phyloP scores from a whole-genome alignment of 1,140 invertebrate genomes.

The Muscidifurax raptorellus region DNA sequence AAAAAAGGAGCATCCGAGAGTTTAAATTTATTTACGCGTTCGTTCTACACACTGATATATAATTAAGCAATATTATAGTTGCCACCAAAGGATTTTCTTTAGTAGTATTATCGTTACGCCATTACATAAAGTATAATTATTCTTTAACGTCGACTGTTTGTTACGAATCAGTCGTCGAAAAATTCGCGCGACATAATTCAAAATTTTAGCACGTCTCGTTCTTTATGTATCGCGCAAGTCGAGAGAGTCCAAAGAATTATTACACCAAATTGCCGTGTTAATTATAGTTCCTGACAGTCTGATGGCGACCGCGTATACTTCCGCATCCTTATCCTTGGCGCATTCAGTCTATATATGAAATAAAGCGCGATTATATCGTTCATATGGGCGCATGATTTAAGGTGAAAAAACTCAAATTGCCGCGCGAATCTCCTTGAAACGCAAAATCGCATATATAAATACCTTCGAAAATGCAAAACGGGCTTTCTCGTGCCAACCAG shows the following conservation, averaged over 20 bases:
- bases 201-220: no score
- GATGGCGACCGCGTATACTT: neutral
- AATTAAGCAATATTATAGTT: neutral
- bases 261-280: neutral
- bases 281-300: neutral
- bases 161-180: no score
- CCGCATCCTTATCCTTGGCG: neutral
- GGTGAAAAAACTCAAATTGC: neutral
- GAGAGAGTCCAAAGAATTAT: slow-evolving; percentile 1
- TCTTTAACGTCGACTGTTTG: no score
- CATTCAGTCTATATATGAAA: neutral
- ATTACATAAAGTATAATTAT: no score
- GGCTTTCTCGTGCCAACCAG: neutral
- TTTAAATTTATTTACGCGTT: neutral
- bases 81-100: neutral
- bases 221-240: no score
- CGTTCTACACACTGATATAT: neutral
- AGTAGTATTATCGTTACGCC: no score
- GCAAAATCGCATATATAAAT: neutral
- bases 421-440: neutral
- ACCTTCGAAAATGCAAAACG: neutral
- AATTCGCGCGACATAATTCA: no score
- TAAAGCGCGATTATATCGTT: neutral
- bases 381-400: neutral
- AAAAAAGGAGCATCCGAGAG: neutral